Conservation (phyloP, 2,797 vertebrate species). For the Poecilia picta region DNA sequence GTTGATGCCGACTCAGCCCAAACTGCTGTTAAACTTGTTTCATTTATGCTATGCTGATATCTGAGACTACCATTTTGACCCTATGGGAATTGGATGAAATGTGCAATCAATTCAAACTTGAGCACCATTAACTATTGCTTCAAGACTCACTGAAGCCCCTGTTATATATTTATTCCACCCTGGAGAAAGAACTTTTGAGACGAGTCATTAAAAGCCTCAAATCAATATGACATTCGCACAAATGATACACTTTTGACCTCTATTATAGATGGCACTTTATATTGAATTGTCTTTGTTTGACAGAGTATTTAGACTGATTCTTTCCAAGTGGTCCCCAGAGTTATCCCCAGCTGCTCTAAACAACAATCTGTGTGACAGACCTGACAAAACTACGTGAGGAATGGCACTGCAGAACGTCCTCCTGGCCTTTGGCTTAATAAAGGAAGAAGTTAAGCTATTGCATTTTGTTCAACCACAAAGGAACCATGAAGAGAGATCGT, state of each 20-base stretch:
- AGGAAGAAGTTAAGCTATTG: slow-evolving; percentile 61
- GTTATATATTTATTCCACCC: neutral
- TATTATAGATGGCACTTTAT: slow-evolving; percentile 11
- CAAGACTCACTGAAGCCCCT: neutral
- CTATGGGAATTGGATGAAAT: neutral
- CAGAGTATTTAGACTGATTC: slow-evolving; percentile 50
- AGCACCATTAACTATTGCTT: neutral
- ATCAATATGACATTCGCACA: neutral
- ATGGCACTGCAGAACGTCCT: slow-evolving; percentile 55
- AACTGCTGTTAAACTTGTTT: neutral
- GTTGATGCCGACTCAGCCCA: neutral
- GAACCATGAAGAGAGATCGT: slow-evolving; percentile 62
- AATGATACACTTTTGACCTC: neutral
- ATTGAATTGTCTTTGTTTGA: slow-evolving; percentile 28
- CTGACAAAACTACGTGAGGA: slow-evolving; percentile 72
- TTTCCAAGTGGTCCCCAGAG: slow-evolving; percentile 60
- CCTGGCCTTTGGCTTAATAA: slow-evolving; percentile 56
- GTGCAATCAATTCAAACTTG: neutral
- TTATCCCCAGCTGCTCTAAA: slow-evolving; percentile 67
- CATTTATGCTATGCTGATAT: neutral
- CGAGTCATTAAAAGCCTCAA: neutral
- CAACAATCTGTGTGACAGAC: slow-evolving; percentile 48
- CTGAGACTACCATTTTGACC: neutral
- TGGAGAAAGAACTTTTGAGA: slow-evolving; percentile 1
- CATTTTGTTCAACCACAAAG: slow-evolving; percentile 62